Conservation (phyloP, 2,888 invertebrate genomes). For the Frankliniella fusca region DNA sequence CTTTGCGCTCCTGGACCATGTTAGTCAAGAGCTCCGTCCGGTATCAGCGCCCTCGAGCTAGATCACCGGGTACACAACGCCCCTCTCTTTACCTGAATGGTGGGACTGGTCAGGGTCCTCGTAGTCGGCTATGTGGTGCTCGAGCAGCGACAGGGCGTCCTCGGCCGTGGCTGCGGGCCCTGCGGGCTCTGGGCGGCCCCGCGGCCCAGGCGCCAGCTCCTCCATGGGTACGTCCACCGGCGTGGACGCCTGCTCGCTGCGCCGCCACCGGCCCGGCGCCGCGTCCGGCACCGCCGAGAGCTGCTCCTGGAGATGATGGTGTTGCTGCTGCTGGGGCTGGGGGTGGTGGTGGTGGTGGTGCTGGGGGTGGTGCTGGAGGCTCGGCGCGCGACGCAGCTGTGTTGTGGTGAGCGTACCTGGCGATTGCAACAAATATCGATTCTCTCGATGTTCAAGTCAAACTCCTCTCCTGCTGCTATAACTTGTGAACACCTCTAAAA, state of each 20-base stretch:
- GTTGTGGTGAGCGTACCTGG: not conserved
- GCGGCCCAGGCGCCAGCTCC: not conserved
- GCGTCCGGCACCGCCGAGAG: not conserved
- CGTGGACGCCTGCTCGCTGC: not conserved
- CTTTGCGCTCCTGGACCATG: too few species aligned
- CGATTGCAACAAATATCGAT: not conserved
- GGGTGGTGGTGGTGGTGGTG: not conserved
- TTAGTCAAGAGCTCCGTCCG: too few species aligned
- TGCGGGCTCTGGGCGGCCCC: not conserved
- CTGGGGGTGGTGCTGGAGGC: not conserved
- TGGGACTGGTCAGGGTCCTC: not conserved
- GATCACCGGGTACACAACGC: too few species aligned
- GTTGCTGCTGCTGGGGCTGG: not conserved
- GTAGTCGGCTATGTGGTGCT: not conserved
- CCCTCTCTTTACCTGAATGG: not conserved
- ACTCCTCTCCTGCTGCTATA: too few species aligned
- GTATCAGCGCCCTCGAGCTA: too few species aligned
- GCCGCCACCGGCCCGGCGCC: not conserved
- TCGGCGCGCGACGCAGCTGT: slow-evolving; percentile 2
- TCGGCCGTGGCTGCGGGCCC: not conserved
- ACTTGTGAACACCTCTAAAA: too few species aligned
- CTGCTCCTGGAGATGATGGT: not conserved
- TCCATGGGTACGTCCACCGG: slow-evolving; percentile 4
- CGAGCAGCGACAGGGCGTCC: not conserved
- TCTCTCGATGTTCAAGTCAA: too few species aligned